Conservation (phyloP, 2,113 vertebrate genomes). For the Podarcis muralis region DNA sequence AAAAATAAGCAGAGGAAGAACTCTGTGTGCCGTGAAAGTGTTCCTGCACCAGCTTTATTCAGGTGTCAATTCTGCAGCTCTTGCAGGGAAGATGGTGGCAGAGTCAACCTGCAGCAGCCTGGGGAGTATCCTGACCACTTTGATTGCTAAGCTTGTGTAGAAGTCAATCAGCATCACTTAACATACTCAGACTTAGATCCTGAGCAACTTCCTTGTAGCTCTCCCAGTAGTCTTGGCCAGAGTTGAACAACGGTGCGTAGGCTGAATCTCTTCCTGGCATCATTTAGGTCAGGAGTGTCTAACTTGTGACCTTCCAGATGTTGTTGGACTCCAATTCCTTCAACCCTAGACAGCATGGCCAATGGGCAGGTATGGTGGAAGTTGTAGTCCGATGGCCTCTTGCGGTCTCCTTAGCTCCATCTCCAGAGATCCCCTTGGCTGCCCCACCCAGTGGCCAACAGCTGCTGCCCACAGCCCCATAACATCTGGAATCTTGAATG, state of each 20-base stretch:
- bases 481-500: too few species aligned
- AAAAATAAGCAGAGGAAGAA: not conserved
- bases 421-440: too few species aligned
- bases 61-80: not conserved
- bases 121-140: not conserved
- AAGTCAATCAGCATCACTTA: not conserved
- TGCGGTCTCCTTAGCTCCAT: too few species aligned
- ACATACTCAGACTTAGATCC: not conserved
- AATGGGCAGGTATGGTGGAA: too few species aligned
- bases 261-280: not conserved
- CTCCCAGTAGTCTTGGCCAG: not conserved
- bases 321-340: too few species aligned
- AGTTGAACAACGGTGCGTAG: not conserved
- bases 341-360: too few species aligned
- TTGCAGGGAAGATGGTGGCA: not conserved
- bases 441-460: too few species aligned
- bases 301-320: too few species aligned
- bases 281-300: too few species aligned
- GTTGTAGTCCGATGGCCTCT: too few species aligned
- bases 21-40: not conserved
- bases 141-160: not conserved
- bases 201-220: not conserved
- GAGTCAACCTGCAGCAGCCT: not conserved
- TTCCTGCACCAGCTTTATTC: not conserved
- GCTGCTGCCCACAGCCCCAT: too few species aligned